phyloP scores from a whole-genome alignment of 1,140 invertebrate species.

The Zaprionus capensis region DNA sequence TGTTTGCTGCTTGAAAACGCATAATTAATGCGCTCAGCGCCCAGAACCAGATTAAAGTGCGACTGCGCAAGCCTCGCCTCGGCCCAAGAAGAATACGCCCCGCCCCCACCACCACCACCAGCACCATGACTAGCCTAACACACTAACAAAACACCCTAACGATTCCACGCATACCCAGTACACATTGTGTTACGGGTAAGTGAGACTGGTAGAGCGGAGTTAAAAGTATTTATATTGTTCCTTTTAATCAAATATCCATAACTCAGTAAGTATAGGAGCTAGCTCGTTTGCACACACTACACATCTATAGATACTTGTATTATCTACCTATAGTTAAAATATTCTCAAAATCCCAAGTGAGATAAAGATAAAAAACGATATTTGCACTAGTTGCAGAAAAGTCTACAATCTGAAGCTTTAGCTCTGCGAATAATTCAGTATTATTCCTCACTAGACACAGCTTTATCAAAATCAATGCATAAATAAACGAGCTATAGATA shows the following conservation, averaged over 20 bases:
- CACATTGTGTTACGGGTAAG: neutral
- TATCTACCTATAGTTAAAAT: neutral
- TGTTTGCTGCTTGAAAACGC: slow-evolving; percentile 69
- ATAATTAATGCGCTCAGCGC: slow-evolving; percentile 82
- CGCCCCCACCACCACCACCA: neutral
- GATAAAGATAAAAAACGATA: neutral
- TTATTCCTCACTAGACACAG: too few relatives aligned
- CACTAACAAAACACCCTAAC: neutral
- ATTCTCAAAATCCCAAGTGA: neutral
- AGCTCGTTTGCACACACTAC: neutral
- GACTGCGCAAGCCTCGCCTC: slow-evolving; percentile 19
- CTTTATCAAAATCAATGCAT: too few relatives aligned
- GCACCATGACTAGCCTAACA: neutral
- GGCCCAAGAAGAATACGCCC: neutral
- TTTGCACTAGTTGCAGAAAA: too few relatives aligned
- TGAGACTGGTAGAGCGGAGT: neutral
- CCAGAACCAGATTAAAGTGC: slow-evolving; percentile 79
- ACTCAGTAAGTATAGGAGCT: neutral
- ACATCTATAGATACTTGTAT: neutral
- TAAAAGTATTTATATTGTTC: neutral
- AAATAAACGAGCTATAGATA: neutral
- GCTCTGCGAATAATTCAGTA: too few relatives aligned
- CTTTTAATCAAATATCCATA: neutral
- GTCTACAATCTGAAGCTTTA: too few relatives aligned
- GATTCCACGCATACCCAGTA: neutral